Evolutionary conservation across 2,113 vertebrate species (phyloP).

Genomic region (Bufo gargarizans): DNA sequence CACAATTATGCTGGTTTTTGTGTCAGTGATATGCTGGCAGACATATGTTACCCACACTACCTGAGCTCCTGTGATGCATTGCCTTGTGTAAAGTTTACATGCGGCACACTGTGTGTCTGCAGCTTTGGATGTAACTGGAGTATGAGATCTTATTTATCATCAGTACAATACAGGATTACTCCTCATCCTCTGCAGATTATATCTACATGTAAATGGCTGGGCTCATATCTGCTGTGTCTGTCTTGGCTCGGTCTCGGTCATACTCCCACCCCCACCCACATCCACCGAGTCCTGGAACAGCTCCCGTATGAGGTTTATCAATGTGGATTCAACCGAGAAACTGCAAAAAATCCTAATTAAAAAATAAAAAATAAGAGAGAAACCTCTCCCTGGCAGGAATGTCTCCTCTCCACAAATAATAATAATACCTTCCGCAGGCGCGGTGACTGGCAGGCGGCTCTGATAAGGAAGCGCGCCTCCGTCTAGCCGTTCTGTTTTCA

Average conservation of each 20-base stretch:
- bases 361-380: constrained; percentile 1
- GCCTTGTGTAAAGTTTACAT: no score
- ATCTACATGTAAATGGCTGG: background rate
- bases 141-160: no score
- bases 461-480: constrained; percentile 17
- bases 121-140: background rate
- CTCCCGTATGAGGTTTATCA: background rate
- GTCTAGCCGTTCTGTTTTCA: constrained; percentile 25
- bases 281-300: background rate
- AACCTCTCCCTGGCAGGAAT: background rate
- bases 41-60: no score
- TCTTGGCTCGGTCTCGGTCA: background rate
- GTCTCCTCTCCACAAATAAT: background rate
- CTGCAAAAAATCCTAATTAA: constrained; percentile 17
- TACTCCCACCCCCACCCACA: background rate
- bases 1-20: background rate
- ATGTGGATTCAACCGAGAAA: background rate
- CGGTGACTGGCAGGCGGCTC: constrained; percentile 27
- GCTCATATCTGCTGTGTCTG: background rate
- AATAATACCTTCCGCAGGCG: background rate
- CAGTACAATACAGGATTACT: no score
- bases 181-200: no score
- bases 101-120: no score
- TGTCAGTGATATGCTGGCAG: no score
- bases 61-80: no score